Evolutionary conservation across 1,140 invertebrate species (phyloP), one percentile per base, ranked within the genome.

Genomic region (Penaeus chinensis): DNA sequence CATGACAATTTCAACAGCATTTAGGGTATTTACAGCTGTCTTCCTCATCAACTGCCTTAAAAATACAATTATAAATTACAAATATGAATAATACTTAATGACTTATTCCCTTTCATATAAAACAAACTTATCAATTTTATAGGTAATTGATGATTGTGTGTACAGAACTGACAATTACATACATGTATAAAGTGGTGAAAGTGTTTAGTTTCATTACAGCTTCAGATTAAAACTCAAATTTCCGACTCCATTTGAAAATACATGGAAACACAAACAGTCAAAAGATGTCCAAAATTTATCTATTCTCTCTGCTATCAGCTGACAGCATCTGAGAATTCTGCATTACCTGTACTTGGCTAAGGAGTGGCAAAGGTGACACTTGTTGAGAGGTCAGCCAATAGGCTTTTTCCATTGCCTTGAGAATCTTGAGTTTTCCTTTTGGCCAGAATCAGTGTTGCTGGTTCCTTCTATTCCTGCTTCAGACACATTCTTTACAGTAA

Each of bases 11-110:
- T 66, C 62, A 79, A 79, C 77, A 79, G 77, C 47, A 37, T 84
- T 37, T 20, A 42, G 62, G 62, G 84, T 85, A 85, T 85, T 65
- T 85, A 85, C 84, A 85, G 62, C 42, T 85, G 74, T 60, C 16
- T 54, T 54, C 54, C 54, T 54, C 54, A 54, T 54, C 37, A 65
- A 63, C 37, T 63, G 37, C 47, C 62, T 63, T 47, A n/a, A 80
- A n/a, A 22, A 61, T 63, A 63, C 47, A 62, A 54, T 42, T 76
- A 42, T n/a, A 69, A 60, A 54, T 77, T 42, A 79, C 63, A 85
- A 79, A 61, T 54, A 24, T 60, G 62, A 61, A 32, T 78, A 79
- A 66, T 47, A 77, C 27, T 78, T 74, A 83, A 19, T 76, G 76
- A 79, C 37, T 80, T 32, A 24, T 83, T 69, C 22, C 65, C 47